Conservation (phyloP, 2,113 vertebrate species). For the Aphyosemion australe region DNA sequence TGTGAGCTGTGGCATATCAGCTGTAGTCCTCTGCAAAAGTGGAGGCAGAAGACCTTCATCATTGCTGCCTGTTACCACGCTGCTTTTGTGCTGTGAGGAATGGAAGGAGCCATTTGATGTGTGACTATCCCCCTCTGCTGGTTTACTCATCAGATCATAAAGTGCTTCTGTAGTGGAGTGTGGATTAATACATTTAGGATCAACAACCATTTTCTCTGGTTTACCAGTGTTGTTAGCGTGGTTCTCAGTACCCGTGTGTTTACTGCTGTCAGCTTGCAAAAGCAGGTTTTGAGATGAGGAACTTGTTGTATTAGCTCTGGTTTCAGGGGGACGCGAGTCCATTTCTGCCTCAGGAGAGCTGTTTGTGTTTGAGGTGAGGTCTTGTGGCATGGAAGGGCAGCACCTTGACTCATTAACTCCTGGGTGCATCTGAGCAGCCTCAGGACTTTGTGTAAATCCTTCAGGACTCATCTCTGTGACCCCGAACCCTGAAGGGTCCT, state of each 20-base stretch:
- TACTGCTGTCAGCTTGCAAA: slow-evolving; percentile 41
- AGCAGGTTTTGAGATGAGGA: slow-evolving; percentile 30
- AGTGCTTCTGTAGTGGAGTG: slow-evolving; percentile 59
- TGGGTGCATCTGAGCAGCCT: slow-evolving; percentile 32
- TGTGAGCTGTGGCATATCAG: slow-evolving; percentile 79
- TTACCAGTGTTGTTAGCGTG: slow-evolving; percentile 30
- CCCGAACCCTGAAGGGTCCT: slow-evolving; percentile 37
- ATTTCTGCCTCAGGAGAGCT: slow-evolving; percentile 27
- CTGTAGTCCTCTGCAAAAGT: slow-evolving; percentile 59
- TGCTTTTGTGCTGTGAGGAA: slow-evolving; percentile 24
- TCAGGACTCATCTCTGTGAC: slow-evolving; percentile 35
- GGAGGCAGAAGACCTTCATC: slow-evolving; percentile 59
- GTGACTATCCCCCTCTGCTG: slow-evolving; percentile 51
- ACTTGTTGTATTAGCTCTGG: slow-evolving; percentile 15
- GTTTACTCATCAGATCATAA: slow-evolving; percentile 58
- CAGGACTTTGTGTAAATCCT: slow-evolving; percentile 32
- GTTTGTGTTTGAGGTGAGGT: slow-evolving; percentile 33
- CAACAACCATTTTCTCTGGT: slow-evolving; percentile 27
- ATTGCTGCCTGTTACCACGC: slow-evolving; percentile 25
- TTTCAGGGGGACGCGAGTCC: slow-evolving; percentile 23
- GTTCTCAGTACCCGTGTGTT: slow-evolving; percentile 23
- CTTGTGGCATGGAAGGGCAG: slow-evolving; percentile 37
- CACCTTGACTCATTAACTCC: slow-evolving; percentile 36
- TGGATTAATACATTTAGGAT: slow-evolving; percentile 36
- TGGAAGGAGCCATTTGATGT: slow-evolving; percentile 20